These are phyloP conservation scores for Phenacoccus solenopsis DNA, from an alignment of 1,140 invertebrate species.

Conservation along the genomic window DNA sequence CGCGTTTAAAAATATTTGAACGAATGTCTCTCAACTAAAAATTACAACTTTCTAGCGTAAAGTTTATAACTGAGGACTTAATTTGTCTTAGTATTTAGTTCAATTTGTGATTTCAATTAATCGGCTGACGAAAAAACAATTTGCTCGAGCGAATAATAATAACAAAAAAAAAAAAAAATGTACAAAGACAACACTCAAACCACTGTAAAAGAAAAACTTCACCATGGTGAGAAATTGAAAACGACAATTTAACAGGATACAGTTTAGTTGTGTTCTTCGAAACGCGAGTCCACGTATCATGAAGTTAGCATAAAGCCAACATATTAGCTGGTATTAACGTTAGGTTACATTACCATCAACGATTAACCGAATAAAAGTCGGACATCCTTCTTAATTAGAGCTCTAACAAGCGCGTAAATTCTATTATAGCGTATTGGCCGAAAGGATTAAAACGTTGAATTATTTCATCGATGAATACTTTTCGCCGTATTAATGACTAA, in stretches of 20 bases:
- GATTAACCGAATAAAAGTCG: not conserved
- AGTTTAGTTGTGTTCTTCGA: too few species aligned
- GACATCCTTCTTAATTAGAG: not conserved
- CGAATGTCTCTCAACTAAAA: not conserved
- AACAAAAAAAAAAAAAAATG: too few species aligned
- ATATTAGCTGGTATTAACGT: not conserved
- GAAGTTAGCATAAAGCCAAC: too few species aligned
- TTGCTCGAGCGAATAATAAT: too few species aligned
- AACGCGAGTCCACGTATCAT: too few species aligned
- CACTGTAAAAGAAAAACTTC: too few species aligned
- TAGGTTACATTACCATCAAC: not conserved
- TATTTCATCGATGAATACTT: not conserved
- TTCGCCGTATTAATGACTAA: too few species aligned
- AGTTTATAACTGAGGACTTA: not conserved
- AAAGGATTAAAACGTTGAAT: not conserved
- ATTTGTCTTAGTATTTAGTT: not conserved
- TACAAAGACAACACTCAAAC: too few species aligned
- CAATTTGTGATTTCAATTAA: not conserved
- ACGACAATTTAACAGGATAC: not conserved
- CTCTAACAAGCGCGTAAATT: not conserved
- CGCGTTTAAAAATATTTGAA: not conserved
- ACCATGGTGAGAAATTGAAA: too few species aligned
- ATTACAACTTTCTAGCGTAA: not conserved
- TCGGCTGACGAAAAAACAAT: too few species aligned
- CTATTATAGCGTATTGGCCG: not conserved